Evolutionary conservation across 1,140 invertebrate species (phyloP), one percentile per base, ranked within the genome.

Genomic region (Nilaparvata lugens): DNA sequence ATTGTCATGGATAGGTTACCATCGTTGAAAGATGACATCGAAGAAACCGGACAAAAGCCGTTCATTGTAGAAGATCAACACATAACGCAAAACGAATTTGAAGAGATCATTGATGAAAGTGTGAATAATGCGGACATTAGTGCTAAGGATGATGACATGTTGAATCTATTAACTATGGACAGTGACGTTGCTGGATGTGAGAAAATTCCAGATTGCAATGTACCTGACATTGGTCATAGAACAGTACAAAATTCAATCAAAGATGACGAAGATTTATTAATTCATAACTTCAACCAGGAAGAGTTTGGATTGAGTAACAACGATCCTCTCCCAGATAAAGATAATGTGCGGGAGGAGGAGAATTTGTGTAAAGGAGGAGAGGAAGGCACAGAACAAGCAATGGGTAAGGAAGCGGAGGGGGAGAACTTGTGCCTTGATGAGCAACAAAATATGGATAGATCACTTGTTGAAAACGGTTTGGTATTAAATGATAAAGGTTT

Each of bases 331-430:
- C 4, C 31, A 6, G 31, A 35, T 35, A 35, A 35, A 35, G 31
- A 11, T 35, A 11, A 35, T 56, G 28, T 38, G n/a, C 11, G 23
- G n/a, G 42, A 16, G 3, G 19, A 24, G 42, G 56, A 23, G 31
- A 16, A 45, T 58, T 42, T 58, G 13, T 14, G 16, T n/a, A 14
- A 14, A 58, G 56, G 51, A n/a, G 28, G 4, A 23, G 19, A 18
- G 48, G 38, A 38, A 43, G 19, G 57, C n/a, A 59, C 57, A 52
- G 57, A 59, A 45, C 43, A 45, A 31, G 9, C 18, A 48, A 14
- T 19, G 13, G 45, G 9, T 2, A 48, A 48, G 5, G 4, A 23
- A 48, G 45, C 18, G 21, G 31, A 35, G 13, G 31, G 13, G 13
- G 16, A 48, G 45, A 11, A 11, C 4, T 45, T 52, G 24, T 43